phyloP scores from a whole-genome alignment of 2,888 invertebrate species.

The Sinotaia quadrata region DNA sequence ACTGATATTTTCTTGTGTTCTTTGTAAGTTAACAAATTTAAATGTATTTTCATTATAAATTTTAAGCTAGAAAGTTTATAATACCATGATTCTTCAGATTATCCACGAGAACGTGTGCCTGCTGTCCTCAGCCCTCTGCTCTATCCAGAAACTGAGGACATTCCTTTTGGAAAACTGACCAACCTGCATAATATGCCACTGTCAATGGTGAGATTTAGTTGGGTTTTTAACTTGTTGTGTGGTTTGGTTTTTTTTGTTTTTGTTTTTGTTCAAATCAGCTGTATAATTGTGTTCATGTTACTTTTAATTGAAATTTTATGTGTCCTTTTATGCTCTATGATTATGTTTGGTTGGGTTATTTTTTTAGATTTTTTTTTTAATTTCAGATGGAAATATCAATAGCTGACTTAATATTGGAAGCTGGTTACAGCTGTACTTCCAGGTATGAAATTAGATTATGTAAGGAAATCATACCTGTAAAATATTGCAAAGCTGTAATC shows the following conservation, averaged over 20 bases:
- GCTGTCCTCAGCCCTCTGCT: slow-evolving; percentile 90
- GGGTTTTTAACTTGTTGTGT: too few relatives aligned
- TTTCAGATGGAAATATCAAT: slow-evolving; percentile 71
- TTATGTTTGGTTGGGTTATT: not conserved
- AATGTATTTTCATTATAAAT: too few relatives aligned
- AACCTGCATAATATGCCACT: slow-evolving; percentile 73
- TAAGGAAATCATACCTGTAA: too few relatives aligned
- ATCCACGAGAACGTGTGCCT: slow-evolving; percentile 89
- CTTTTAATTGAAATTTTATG: not conserved
- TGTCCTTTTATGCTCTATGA: too few relatives aligned
- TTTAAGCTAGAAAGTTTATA: not conserved
- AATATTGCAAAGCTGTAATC: too few relatives aligned
- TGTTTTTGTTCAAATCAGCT: not conserved
- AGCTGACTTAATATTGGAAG: slow-evolving; percentile 91
- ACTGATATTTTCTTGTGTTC: too few relatives aligned
- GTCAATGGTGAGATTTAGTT: slow-evolving; percentile 72
- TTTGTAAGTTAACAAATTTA: too few relatives aligned
- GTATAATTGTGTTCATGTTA: not conserved
- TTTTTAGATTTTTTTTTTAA: slow-evolving; percentile 5
- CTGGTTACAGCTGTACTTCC: slow-evolving; percentile 91
- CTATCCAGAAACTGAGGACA: slow-evolving; percentile 81
- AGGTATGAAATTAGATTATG: too few relatives aligned
- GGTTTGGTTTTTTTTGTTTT: not conserved
- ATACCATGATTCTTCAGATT: slow-evolving; percentile 76
- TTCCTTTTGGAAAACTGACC: slow-evolving; percentile 72